Base-by-base conservation (phyloP, 2,888 invertebrate species). In the Fissipunctia ypsillon region DNA sequence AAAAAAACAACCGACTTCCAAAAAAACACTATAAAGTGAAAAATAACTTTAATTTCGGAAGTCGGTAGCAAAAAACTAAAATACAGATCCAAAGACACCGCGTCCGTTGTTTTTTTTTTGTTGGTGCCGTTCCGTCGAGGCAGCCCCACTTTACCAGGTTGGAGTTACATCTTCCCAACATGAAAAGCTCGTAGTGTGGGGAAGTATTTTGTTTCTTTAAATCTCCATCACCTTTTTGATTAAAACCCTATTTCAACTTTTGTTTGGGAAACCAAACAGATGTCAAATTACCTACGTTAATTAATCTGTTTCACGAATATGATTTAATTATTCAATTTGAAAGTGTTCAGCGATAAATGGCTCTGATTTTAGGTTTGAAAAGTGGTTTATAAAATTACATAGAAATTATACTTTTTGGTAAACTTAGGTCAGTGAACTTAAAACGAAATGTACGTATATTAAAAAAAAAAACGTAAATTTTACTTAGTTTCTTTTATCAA, bases 281-380 rank as follows among this genome's bases (percentile, higher is more conserved):
- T 81, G 81, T 31, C 57, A 56, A 65, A 64, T 57, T 52, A 52
- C 41, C 41, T 16, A 38, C 12, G 14, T 45, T 60, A 48, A 67
- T 45, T 60, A 48, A 67, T 70, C 28, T 41, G 48, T 64, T 63
- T 52, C 52, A 50, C 35, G 59, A 48, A 76, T 69, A 69, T 64
- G 19, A 57, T 31, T 77, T 57, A 73, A 73, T 69, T 69, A 74
- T 77, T 74, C 60, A 81, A 70, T 77, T 77, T 38, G 35, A 31
- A 74, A 74, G 67, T 68, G 68, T 59, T 69, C 57, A 1, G 61
- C 48, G 57, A 41, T 66, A 60, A 75, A 25, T 41, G 31, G 31
- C 14, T 48, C 14, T 54, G 69, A 69, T 69, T 76, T 73, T 41
- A 22, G 12, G 22, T 54, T 75, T 54, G 45, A 25, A 75, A 69